phyloP scores from a whole-genome alignment of 2,888 invertebrate genomes.

The Agriopis leucophaearia region DNA sequence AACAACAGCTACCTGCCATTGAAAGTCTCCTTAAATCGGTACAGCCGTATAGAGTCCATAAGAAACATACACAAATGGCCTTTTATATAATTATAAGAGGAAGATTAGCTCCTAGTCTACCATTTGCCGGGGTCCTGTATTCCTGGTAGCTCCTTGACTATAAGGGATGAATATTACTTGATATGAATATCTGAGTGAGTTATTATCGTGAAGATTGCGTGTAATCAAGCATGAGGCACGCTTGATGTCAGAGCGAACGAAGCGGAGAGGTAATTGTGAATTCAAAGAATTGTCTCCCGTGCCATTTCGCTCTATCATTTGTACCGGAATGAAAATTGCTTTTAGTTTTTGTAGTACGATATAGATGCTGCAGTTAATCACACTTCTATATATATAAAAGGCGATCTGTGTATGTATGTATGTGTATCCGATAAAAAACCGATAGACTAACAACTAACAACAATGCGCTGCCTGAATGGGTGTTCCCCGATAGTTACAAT shows the following conservation, averaged over 20 bases:
- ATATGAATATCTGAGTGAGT: constrained; percentile 49
- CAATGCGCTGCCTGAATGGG: no score
- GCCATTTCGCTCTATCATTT: constrained; percentile 23
- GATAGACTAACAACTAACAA: no score
- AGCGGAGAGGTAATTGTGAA: constrained; percentile 39
- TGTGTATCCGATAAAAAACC: no score
- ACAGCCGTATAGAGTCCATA: no score
- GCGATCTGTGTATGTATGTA: no score
- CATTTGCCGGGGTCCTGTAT: background rate
- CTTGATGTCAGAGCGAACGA: constrained; percentile 29
- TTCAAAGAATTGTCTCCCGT: constrained; percentile 44
- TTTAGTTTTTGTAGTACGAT: constrained; percentile 12
- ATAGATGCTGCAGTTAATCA: no score
- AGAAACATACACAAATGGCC: no score
- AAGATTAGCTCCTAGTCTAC: no score
- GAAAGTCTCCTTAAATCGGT: no score
- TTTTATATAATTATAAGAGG: no score
- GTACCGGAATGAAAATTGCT: constrained; percentile 6
- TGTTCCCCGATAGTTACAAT: no score
- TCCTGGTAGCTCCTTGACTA: constrained; percentile 16
- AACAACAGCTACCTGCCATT: no score
- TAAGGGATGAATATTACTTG: constrained; percentile 61
- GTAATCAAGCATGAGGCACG: constrained; percentile 48
- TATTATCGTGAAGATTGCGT: constrained; percentile 51
- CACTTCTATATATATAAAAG: background rate